Conservation (phyloP, 2,888 invertebrate species). For the Selenia dentaria region DNA sequence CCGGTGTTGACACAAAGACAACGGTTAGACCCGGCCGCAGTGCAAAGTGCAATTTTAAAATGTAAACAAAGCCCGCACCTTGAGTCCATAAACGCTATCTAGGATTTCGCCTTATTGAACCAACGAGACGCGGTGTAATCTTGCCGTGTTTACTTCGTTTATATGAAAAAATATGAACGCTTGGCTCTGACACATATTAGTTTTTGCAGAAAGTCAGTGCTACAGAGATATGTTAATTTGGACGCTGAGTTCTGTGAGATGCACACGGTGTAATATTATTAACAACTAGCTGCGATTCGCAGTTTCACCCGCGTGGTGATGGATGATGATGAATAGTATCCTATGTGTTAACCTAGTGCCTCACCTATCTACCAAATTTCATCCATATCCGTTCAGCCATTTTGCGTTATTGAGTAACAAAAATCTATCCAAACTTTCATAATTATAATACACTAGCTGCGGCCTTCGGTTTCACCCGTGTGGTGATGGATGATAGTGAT, state of each 20-base stretch:
- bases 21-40: constrained; percentile 66
- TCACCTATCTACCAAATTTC: no score
- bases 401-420: no score
- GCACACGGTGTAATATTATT: background rate
- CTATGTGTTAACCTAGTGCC: no score
- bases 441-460: no score
- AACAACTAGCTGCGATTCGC: no score
- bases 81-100: constrained; percentile 73
- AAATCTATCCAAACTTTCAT: no score
- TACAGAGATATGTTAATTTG: constrained; percentile 28
- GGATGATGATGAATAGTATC: no score
- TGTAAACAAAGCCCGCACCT: constrained; percentile 80
- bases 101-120: constrained; percentile 75
- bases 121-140: constrained; percentile 58
- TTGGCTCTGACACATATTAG: constrained; percentile 39
- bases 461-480: no score
- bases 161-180: constrained; percentile 47
- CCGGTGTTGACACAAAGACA: constrained; percentile 70
- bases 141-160: constrained; percentile 54
- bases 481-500: no score
- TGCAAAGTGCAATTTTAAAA: constrained; percentile 84
- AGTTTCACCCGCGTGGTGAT: no score
- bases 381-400: no score
- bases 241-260: constrained; percentile 27
- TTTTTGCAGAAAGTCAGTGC: constrained; percentile 34